Evolutionary conservation across 2,797 vertebrate genomes (phyloP), one percentile per base, ranked within the genome.

Genomic region (Tolypeutes matacus): DNA sequence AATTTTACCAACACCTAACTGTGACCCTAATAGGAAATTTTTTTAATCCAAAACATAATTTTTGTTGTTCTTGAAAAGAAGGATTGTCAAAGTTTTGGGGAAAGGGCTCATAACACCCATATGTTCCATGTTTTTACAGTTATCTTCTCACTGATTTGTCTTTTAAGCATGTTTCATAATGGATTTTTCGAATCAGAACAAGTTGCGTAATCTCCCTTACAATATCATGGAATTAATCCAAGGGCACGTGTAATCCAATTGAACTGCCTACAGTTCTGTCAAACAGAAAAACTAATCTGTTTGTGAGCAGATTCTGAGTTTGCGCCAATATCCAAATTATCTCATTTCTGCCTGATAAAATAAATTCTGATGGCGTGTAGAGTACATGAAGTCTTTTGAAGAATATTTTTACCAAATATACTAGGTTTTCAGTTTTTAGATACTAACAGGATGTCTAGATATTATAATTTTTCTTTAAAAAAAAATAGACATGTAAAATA

Each of bases 1-100:
- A 84, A 94, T 95, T 88, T 96, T 95, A 94, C 51, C 58, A 86
- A 81, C 39, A 86, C 58, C 46, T 82, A 93, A 72, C 27, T 93
- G 2, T 56, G 91, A 93, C 91, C n/a, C 76, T 96, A 92, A 93
- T 77, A 86, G 49, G 58, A 93, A 86, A 75, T 34, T 65, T 53
- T 92, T 39, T 42, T 92, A 65, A 96, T 62, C 25, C 10, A 15
- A 93, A 96, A 77, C 60, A 91, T 77, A 91, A 49, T 93, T 93
- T 60, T 89, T 53, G 4, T 84, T 87, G 13, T 70, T 85, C 31
- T 92, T 78, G 70, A 64, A 93, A 80, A 89, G 17, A 89, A 17
- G 9, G 4, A 58, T 70, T 86, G 20, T 80, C n/a, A 84, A 70
- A 90, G 36, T 10, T 72, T 86, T 42, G 56, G 27, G 36, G n/a